Percentiles rank a stretch among this genome's conserved stretches.
phyloP scores from a whole-genome alignment of 2,113 vertebrate species.

The Microtus oregoni region DNA sequence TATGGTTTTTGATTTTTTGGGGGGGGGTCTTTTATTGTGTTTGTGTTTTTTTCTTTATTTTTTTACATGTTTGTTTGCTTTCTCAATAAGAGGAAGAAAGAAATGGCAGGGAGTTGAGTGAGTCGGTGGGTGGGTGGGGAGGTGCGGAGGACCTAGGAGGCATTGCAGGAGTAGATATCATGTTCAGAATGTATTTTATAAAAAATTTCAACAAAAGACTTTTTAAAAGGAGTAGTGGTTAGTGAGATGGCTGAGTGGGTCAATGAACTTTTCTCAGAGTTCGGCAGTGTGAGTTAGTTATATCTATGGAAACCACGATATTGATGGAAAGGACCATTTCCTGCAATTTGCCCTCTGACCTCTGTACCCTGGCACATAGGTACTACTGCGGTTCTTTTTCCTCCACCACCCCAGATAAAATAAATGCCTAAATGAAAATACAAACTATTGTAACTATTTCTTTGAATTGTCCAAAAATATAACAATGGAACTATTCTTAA shows the following conservation, averaged over 20 bases:
- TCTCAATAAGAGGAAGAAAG: neutral
- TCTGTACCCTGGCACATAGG: neutral
- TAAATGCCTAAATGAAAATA: neutral
- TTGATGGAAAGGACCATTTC: neutral
- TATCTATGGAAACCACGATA: neutral
- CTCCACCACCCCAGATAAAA: neutral
- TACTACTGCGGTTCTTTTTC: too few species aligned
- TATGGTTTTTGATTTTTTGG: neutral
- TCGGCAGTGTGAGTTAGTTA: neutral
- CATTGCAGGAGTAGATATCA: neutral
- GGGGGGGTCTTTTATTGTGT: neutral
- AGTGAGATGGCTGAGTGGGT: neutral
- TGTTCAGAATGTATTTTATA: neutral
- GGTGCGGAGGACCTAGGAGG: neutral
- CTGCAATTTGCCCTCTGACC: neutral
- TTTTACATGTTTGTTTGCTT: neutral
- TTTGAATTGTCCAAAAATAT: neutral
- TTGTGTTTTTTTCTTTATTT: neutral
- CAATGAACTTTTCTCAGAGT: neutral
- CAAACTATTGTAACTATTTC: neutral
- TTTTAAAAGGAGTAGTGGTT: neutral
- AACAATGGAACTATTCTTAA: neutral
- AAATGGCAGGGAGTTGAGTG: neutral
- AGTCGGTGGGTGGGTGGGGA: neutral
- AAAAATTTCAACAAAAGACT: neutral